Evolutionary conservation across 2,888 invertebrate species (phyloP).

Genomic region (Xylota sylvarum): DNA sequence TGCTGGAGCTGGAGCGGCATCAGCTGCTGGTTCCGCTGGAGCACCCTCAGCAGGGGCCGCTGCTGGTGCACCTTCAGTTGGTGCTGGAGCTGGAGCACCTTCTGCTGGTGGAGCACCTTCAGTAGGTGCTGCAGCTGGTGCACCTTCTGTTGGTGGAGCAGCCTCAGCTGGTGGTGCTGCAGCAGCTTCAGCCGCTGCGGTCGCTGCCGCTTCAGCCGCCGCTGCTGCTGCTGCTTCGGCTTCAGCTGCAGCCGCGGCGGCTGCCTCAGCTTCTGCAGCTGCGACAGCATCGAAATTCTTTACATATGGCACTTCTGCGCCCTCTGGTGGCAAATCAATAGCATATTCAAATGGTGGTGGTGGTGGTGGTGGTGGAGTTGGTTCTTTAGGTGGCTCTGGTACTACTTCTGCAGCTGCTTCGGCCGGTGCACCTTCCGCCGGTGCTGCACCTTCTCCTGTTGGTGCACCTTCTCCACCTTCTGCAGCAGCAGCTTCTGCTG

Average conservation of each 20-base stretch:
- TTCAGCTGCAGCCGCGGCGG: slow-evolving; percentile 79
- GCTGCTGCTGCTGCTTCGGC: slow-evolving; percentile 80
- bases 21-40: slow-evolving; percentile 75
- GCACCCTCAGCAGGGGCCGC: slow-evolving; percentile 76
- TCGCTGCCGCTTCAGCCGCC: slow-evolving; percentile 80
- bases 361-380: slow-evolving; percentile 83
- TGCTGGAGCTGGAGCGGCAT: slow-evolving; percentile 41
- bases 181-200: slow-evolving; percentile 79
- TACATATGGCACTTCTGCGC: slow-evolving; percentile 85
- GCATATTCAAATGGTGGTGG: slow-evolving; percentile 85
- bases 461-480: slow-evolving; percentile 75
- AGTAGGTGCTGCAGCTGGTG: slow-evolving; percentile 77
- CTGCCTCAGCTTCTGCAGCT: slow-evolving; percentile 81
- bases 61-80: slow-evolving; percentile 78
- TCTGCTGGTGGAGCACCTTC: slow-evolving; percentile 69
- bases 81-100: slow-evolving; percentile 58
- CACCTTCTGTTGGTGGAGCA: slow-evolving; percentile 77
- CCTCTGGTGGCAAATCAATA: slow-evolving; percentile 85
- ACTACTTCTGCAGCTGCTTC: slow-evolving; percentile 77
- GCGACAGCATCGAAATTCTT: slow-evolving; percentile 83
- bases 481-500: slow-evolving; percentile 79
- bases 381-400: slow-evolving; percentile 80
- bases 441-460: slow-evolving; percentile 79
- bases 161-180: slow-evolving; percentile 79
- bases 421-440: slow-evolving; percentile 79